A percentile compares a stretch with the other conserved stretches of the same genome.
phyloP scores from a whole-genome alignment of 2,113 vertebrate species.

The Syngnathus scovelli region DNA sequence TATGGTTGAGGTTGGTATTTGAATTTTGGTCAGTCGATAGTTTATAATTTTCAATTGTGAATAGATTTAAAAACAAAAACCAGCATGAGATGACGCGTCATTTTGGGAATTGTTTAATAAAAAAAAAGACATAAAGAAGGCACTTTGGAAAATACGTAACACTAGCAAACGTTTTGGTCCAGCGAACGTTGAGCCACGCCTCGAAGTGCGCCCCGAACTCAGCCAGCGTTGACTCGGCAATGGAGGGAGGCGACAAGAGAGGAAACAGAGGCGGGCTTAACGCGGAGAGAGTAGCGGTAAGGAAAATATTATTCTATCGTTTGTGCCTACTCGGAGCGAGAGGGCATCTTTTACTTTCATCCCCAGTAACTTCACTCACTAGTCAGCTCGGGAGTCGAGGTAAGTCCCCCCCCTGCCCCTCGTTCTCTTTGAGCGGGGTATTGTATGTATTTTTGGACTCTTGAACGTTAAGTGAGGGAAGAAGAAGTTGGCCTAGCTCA shows the following conservation, averaged over 20 bases:
- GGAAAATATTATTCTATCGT: constrained; percentile 23
- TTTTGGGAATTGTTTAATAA: no score
- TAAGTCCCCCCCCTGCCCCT: not conserved
- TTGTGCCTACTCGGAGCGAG: not conserved
- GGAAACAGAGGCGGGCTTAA: constrained; percentile 17
- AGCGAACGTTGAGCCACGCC: no score
- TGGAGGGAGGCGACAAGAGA: constrained; percentile 12
- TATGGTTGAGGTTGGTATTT: no score
- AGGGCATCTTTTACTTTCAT: constrained; percentile 6
- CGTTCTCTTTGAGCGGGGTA: no score
- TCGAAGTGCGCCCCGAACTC: no score
- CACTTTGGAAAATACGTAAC: no score
- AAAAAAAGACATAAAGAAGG: no score
- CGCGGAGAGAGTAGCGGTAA: constrained; percentile 2
- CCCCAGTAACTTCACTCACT: not conserved
- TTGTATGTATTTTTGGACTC: not conserved
- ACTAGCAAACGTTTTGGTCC: no score
- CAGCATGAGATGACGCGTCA: no score
- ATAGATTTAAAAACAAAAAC: no score
- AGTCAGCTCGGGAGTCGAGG: not conserved
- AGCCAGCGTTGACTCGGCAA: not conserved
- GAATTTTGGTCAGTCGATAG: no score
- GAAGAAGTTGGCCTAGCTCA: not conserved
- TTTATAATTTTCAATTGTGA: no score
- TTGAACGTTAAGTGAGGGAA: not conserved